phyloP scores from a whole-genome alignment of 92 coral and sea anemone genomes.

The Epizoanthus rinbou region DNA sequence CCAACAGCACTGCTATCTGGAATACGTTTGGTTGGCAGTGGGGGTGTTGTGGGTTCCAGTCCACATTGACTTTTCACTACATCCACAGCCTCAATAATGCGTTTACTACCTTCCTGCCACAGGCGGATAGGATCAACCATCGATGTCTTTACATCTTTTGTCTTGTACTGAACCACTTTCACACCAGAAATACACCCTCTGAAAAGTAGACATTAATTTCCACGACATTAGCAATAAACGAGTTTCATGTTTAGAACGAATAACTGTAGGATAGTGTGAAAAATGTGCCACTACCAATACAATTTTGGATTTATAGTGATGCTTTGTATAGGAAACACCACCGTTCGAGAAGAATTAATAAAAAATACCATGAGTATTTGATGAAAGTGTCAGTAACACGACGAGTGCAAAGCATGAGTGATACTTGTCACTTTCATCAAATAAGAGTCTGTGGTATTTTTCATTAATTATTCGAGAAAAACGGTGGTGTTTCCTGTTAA shows the following conservation, averaged over 20 bases:
- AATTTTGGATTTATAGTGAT: no score
- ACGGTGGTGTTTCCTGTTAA: no score
- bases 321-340: no score
- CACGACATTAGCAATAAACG: background rate
- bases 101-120: conserved; percentile 49
- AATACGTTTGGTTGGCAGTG: conserved; percentile 69
- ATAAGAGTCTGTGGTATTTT: no score
- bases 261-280: background rate
- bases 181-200: conserved; percentile 87
- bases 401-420: no score
- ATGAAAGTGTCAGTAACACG: no score
- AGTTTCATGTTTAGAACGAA: no score
- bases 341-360: no score
- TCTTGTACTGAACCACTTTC: conserved; percentile 61
- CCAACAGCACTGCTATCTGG: conserved; percentile 40
- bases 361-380: no score
- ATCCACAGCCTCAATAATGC: background rate
- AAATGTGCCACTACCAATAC: background rate
- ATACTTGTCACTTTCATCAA: no score
- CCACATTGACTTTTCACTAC: conserved; percentile 62
- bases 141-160: conserved; percentile 15
- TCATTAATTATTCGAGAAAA: no score
- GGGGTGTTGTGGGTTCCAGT: conserved; percentile 55
- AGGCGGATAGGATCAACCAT: conserved; percentile 74
- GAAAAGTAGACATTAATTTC: conserved; percentile 25